Conservation (phyloP, 2,797 vertebrate species). For the Etheostoma perlongum region DNA sequence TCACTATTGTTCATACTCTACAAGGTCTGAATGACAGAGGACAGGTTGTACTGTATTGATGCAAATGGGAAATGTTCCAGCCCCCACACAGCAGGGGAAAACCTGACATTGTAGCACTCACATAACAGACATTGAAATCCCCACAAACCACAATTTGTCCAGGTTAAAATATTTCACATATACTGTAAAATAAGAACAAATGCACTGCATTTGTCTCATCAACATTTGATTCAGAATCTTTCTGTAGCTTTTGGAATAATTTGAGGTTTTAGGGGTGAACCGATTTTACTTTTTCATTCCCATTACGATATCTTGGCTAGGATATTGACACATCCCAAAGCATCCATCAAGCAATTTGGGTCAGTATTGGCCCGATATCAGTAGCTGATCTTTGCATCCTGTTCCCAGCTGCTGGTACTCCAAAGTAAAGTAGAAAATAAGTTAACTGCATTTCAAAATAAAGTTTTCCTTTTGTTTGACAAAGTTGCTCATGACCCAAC, state of each 20-base stretch:
- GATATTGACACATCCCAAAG: too few relatives aligned
- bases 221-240: background rate
- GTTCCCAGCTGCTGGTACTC: too few relatives aligned
- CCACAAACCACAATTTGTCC: background rate
- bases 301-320: too few relatives aligned
- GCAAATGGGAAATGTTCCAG: slow-evolving; percentile 40
- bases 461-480: too few relatives aligned
- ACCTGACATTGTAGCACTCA: background rate
- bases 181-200: background rate
- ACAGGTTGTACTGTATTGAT: slow-evolving; percentile 27
- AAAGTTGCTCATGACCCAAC: too few relatives aligned
- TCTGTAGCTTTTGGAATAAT: background rate
- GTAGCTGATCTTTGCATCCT: too few relatives aligned
- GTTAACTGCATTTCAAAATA: too few relatives aligned
- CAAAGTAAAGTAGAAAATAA: too few relatives aligned
- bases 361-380: too few relatives aligned
- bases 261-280: too few relatives aligned
- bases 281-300: too few relatives aligned
- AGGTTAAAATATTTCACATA: background rate
- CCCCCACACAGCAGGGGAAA: slow-evolving; percentile 16
- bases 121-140: background rate
- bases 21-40: slow-evolving; percentile 34
- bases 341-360: too few relatives aligned
- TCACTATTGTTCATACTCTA: slow-evolving; percentile 40
- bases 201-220: background rate